Evolutionary conservation across 2,888 invertebrate genomes (phyloP), one percentile per base, ranked within the genome.

Genomic region (Cheilosia grossa): DNA sequence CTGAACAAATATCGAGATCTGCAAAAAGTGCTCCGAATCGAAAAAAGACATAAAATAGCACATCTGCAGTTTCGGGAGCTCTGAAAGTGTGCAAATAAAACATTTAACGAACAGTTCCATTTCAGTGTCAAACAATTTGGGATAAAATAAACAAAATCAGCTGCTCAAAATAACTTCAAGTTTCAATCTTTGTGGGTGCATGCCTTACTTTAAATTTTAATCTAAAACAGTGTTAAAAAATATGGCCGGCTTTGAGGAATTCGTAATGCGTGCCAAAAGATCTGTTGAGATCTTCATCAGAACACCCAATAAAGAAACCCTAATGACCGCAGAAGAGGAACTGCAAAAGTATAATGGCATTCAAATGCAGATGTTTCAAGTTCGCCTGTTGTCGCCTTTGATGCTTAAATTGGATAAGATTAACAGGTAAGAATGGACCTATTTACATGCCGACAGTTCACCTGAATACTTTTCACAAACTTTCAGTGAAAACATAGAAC

Each of bases 361-460:
- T 1, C 89, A 90, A 75, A 88, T 91, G 86, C 89, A 89, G 70
- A 89, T 89, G 40, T 90, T 91, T 63, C 90, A 91, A 78, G 85
- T 88, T 15, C 91, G 91, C 56, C 89, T 91, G 24, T 66, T 92
- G 4, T 87, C 90, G n/a, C 92, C 92, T 1, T 86, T 92, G 13
- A 88, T 91, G 19, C 61, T 90, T 1, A 91, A 91, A 79, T 73
- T 92, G n/a, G 90, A 90, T n/a, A 89, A 90, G 53, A 73, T 91
- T 4, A 88, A 87, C 17, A 88, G 88, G 91, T 91, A 88, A 82
- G 86, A 70, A 21, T 6, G 37, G 15, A 24, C 3, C 21, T 4
- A 33, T 13, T 47, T 19, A 19, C 5, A 61, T 4, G 13, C 15
- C 63, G 30, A 0, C 10, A 6, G 27, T 7, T 4, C 10, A 10